Conservation (phyloP, 1,140 invertebrate species). For the Sinonovacula constricta region DNA sequence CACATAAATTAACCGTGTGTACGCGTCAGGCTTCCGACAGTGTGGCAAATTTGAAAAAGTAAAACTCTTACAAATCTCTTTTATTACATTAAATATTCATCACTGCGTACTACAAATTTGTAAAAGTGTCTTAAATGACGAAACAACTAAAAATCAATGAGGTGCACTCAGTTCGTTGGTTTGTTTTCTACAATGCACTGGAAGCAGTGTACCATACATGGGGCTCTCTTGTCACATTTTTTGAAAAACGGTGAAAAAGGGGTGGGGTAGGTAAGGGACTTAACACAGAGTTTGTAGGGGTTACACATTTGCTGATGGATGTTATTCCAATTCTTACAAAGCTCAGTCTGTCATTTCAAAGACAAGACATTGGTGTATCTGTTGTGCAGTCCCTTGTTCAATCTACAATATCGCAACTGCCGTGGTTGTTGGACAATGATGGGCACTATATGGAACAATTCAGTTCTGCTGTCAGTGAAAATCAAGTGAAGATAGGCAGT, state of each 20-base stretch:
- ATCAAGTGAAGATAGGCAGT: neutral
- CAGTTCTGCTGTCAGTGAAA: neutral
- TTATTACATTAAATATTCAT: conserved; percentile 28
- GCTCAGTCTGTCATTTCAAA: conserved; percentile 16
- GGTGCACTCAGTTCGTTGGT: conserved; percentile 5
- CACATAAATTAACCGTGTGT: conserved; percentile 23
- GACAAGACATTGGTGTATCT: conserved; percentile 8
- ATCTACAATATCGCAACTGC: neutral
- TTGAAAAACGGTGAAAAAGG: conserved; percentile 16
- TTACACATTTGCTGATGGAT: conserved; percentile 15
- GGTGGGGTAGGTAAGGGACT: conserved; percentile 17
- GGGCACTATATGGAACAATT: conserved; percentile 7
- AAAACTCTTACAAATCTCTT: neutral
- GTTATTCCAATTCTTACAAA: conserved; percentile 7
- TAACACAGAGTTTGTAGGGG: neutral
- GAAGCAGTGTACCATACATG: conserved; percentile 11
- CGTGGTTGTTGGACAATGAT: neutral
- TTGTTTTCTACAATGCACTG: conserved; percentile 15
- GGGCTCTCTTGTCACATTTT: conserved; percentile 12
- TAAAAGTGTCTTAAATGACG: conserved; percentile 1
- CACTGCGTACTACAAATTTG: conserved; percentile 21
- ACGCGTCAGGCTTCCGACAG: conserved; percentile 18
- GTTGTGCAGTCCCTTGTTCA: neutral
- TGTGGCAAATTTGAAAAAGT: conserved; percentile 16
- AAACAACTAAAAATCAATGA: conserved; percentile 15